Evolutionary conservation across 2,797 vertebrate species (phyloP).

Genomic region (Babyrousa celebensis): DNA sequence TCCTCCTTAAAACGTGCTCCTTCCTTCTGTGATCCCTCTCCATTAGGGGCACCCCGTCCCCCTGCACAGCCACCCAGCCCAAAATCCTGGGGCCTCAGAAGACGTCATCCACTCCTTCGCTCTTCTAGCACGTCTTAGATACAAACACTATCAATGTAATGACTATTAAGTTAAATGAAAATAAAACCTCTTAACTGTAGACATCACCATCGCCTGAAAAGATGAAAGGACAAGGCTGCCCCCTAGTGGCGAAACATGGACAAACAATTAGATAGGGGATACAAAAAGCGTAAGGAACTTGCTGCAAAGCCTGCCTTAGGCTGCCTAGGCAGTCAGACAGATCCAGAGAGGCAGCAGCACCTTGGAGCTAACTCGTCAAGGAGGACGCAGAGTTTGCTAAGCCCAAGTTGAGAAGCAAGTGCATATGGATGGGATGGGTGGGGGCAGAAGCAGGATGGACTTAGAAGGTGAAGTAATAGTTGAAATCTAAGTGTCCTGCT

Average conservation of each 20-base stretch:
- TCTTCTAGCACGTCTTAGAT: not conserved
- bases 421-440: not conserved
- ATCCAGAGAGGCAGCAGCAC: not conserved
- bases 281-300: not conserved
- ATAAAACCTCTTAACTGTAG: not conserved
- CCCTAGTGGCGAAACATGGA: slow-evolving; percentile 70
- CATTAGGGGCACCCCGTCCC: not conserved
- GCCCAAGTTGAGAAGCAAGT: not conserved
- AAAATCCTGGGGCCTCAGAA: not conserved
- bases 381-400: not conserved
- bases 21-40: not conserved
- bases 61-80: not conserved
- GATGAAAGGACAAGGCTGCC: slow-evolving; percentile 66
- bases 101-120: not conserved
- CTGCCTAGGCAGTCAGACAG: not conserved
- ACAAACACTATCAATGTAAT: not conserved
- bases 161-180: slow-evolving; percentile 21
- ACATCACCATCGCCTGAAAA: not conserved
- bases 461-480: not conserved
- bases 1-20: not conserved
- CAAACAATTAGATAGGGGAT: not conserved
- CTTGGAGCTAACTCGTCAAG: not conserved
- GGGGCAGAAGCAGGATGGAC: not conserved
- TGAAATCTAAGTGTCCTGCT: not conserved
- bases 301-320: not conserved